A percentile compares a stretch with the other conserved stretches of the same genome.
phyloP scores from a whole-genome alignment of 2,888 invertebrate species.

The Drosophila anomalata region DNA sequence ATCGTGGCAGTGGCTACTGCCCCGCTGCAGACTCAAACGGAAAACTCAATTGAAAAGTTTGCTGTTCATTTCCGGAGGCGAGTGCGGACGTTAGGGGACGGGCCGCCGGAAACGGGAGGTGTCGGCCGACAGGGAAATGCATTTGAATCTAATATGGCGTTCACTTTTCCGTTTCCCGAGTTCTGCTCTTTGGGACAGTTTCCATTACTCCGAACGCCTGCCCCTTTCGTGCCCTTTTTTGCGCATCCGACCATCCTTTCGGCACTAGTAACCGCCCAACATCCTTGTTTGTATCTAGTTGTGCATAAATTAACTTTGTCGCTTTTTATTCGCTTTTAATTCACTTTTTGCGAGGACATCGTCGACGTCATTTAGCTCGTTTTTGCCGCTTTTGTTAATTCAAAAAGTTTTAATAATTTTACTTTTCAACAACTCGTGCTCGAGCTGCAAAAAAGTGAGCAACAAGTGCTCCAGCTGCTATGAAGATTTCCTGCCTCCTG shows the following conservation, averaged over 20 bases:
- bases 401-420: slow-evolving; percentile 73
- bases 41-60: slow-evolving; percentile 80
- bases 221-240: slow-evolving; percentile 3
- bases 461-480: slow-evolving; percentile 51
- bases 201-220: slow-evolving; percentile 37
- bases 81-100: slow-evolving; percentile 17
- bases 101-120: slow-evolving; percentile 58
- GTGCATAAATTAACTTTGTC: slow-evolving; percentile 71
- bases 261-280: slow-evolving; percentile 22
- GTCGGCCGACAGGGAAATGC: slow-evolving; percentile 69
- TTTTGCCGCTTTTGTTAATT: slow-evolving; percentile 61
- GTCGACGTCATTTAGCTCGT: slow-evolving; percentile 59
- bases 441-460: slow-evolving; percentile 27
- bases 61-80: slow-evolving; percentile 67
- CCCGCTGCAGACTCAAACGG: slow-evolving; percentile 52
- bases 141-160: slow-evolving; percentile 75
- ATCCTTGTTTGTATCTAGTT: slow-evolving; percentile 45
- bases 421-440: slow-evolving; percentile 54
- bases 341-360: slow-evolving; percentile 52
- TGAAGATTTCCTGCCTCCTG: slow-evolving; percentile 3
- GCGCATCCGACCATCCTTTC: neutral
- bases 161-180: slow-evolving; percentile 64
- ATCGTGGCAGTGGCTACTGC: slow-evolving; percentile 35
- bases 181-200: slow-evolving; percentile 45
- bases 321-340: slow-evolving; percentile 66